A percentile compares a stretch with the other conserved stretches of the same genome.
Conservation (phyloP, 2,888 invertebrate genomes). For the Ferdinandea cuprea region DNA sequence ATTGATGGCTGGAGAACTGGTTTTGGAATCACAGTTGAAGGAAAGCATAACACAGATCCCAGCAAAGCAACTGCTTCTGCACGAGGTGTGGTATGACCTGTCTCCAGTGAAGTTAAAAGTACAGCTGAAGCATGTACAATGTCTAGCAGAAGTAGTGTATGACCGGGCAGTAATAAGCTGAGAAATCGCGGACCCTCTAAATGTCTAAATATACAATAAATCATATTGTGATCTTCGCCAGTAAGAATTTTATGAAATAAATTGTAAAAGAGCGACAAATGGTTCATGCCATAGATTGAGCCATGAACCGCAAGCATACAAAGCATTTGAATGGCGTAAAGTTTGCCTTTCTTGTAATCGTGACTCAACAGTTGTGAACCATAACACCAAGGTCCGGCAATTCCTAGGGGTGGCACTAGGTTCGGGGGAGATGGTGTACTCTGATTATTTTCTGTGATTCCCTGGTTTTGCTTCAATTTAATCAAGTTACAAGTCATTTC, state of each 20-base stretch:
- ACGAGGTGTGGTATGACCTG: conserved; percentile 89
- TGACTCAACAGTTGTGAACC: conserved; percentile 91
- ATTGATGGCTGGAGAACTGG: conserved; percentile 86
- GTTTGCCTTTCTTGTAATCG: conserved; percentile 90
- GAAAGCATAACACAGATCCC: conserved; percentile 93
- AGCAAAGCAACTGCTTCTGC: conserved; percentile 95
- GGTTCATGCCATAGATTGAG: conserved; percentile 85
- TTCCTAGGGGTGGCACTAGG: conserved; percentile 92
- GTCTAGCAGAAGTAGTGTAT: conserved; percentile 93
- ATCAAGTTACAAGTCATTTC: conserved; percentile 94
- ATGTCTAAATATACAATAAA: conserved; percentile 90
- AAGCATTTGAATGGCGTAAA: conserved; percentile 93
- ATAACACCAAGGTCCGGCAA: conserved; percentile 97
- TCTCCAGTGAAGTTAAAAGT: conserved; percentile 91
- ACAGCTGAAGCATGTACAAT: conserved; percentile 95
- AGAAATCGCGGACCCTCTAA: conserved; percentile 94
- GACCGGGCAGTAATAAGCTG: conserved; percentile 93
- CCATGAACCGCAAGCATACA: conserved; percentile 91
- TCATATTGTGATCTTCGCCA: conserved; percentile 89
- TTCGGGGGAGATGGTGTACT: conserved; percentile 90
- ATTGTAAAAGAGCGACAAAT: conserved; percentile 93
- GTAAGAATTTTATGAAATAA: conserved; percentile 90
- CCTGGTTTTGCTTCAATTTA: conserved; percentile 91
- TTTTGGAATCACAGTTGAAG: conserved; percentile 86
- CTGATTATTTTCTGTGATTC: conserved; percentile 90